Base-by-base conservation (phyloP, 1,140 invertebrate species). In the Drosophila sulfurigaster region DNA sequence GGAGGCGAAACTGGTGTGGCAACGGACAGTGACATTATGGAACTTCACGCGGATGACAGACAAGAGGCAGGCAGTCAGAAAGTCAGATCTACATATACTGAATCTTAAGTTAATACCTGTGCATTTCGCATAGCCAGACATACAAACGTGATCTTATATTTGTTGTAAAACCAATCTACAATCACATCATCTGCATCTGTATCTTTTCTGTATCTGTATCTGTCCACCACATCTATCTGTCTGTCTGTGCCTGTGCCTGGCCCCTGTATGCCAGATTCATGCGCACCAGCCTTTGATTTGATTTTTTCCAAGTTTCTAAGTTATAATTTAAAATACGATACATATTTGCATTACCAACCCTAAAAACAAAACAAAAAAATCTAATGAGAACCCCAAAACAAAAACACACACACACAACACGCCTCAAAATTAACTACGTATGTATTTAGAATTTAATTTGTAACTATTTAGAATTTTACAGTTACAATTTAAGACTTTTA, bases 401-500 rank as follows among this genome's bases (percentile, higher is more conserved):
- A 54, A 52, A 38, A 38, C 35, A 68, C 43, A 75, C 43, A 75
- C 52, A 82, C 80, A 82, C 75, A 79, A 89, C 81, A 80, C 80
- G 75, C 83, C 83, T 88, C 80, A 88, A 88, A 89, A 89, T 89
- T 83, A 78, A 88, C 71, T 83, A 81, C 85, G 75, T 83, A 76
- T 65, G 56, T 76, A 82, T 80, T 78, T 88, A 88, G 83, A 81
- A 66, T 88, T 80, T 89, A 88, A 81, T 89, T 88, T 88, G 83
- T 88, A 88, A 88, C 83, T 88, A 88, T 83, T 78, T 88, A 88
- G 85, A 88, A 81, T 67, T 88, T 78, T 78, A 89, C 85, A 88
- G 85, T 88, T 88, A 87, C 83, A 88, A 83, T 68, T 83, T 89
- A 88, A 89, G 83, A 88, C 87, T 88, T 88, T 87, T 83, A 88